phyloP scores from a whole-genome alignment of 2,888 invertebrate species.

The Julus scanicus region DNA sequence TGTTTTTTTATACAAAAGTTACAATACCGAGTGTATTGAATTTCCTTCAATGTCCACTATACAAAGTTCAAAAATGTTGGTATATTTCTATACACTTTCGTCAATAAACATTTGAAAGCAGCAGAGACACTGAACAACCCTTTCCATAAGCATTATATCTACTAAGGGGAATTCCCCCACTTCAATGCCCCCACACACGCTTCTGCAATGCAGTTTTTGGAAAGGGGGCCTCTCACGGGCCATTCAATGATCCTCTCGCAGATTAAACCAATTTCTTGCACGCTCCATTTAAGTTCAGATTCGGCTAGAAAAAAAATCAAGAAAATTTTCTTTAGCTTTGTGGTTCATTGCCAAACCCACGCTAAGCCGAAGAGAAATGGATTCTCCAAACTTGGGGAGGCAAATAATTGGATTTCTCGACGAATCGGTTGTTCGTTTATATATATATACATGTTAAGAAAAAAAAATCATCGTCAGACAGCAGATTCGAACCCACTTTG shows the following conservation, averaged over 20 bases:
- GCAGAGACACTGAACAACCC: background rate
- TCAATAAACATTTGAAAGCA: background rate
- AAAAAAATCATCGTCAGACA: background rate
- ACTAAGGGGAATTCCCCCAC: background rate
- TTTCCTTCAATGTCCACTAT: too few species aligned
- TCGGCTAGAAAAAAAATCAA: background rate
- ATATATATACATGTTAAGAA: background rate
- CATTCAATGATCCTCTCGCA: background rate
- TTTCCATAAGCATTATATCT: background rate
- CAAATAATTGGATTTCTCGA: slow-evolving; percentile 20
- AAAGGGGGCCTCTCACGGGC: background rate
- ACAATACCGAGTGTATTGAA: too few species aligned
- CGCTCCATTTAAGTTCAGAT: slow-evolving; percentile 33
- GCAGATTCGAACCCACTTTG: background rate
- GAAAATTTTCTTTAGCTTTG: background rate
- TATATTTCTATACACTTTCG: too few species aligned
- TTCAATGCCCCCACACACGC: background rate
- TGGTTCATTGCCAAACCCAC: background rate
- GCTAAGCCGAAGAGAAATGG: slow-evolving; percentile 33
- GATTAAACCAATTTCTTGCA: background rate
- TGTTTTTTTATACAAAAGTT: too few species aligned
- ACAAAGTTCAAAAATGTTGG: too few species aligned
- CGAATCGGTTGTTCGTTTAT: background rate
- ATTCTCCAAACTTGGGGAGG: slow-evolving; percentile 1
- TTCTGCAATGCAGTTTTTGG: background rate